Conservation (phyloP, 2,888 invertebrate species). For the Steinernema carpocapsae region DNA sequence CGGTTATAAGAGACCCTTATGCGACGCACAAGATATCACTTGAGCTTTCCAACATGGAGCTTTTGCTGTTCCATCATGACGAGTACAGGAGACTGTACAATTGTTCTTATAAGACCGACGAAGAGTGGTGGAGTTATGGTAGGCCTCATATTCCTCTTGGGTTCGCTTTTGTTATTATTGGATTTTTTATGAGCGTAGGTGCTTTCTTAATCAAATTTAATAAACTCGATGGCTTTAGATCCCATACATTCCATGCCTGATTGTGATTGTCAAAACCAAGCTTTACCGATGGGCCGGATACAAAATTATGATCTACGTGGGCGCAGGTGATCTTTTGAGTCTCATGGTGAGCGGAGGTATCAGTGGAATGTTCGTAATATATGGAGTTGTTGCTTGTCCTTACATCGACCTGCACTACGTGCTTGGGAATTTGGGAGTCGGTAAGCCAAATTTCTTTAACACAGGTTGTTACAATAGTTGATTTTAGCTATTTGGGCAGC, state of each 20-base stretch:
- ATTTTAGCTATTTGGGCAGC: conserved; percentile 5
- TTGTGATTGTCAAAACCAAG: conserved; percentile 12
- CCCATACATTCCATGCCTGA: conserved; percentile 17
- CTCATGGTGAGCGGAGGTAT: not conserved
- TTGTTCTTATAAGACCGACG: not conserved
- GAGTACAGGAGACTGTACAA: conserved; percentile 1
- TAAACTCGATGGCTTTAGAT: not conserved
- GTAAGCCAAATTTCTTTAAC: not conserved
- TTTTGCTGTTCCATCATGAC: not conserved
- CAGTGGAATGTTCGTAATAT: not conserved
- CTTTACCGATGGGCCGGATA: conserved; percentile 23
- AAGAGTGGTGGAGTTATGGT: not conserved
- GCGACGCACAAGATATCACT: too few relatives aligned
- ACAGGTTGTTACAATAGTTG: not conserved
- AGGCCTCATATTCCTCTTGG: not conserved
- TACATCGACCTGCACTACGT: conserved; percentile 14
- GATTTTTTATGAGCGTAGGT: conserved; percentile 8
- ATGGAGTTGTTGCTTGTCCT: not conserved
- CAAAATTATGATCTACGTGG: conserved; percentile 26
- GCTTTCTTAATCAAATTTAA: too few relatives aligned
- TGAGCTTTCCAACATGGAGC: conserved; percentile 13
- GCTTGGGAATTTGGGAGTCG: not conserved
- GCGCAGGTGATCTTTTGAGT: not conserved
- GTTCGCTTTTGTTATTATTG: not conserved
- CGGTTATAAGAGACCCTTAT: too few relatives aligned